Conservation (phyloP, 2,113 vertebrate genomes). For the Thamnophis sirtalis region DNA sequence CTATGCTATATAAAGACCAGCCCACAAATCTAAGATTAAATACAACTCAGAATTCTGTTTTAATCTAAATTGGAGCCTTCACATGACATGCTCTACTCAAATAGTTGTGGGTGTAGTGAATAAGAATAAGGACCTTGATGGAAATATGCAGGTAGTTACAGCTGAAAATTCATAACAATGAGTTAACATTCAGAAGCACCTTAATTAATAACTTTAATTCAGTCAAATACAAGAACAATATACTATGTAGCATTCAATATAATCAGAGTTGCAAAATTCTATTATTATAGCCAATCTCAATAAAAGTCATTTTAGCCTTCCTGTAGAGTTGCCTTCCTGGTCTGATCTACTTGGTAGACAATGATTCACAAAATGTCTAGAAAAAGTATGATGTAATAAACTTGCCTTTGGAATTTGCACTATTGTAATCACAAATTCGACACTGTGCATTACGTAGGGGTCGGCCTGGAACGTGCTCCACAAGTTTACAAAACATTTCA, state of each 20-base stretch:
- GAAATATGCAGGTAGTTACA: neutral
- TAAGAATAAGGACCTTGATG: neutral
- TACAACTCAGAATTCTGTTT: neutral
- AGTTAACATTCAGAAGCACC: neutral
- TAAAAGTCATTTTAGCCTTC: neutral
- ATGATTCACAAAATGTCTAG: neutral
- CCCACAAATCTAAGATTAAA: neutral
- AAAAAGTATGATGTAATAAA: neutral
- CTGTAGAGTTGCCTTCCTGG: neutral
- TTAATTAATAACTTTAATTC: neutral
- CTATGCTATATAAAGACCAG: neutral
- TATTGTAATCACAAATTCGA: slow-evolving; percentile 79
- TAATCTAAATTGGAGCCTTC: neutral
- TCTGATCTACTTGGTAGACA: neutral
- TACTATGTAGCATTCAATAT: neutral
- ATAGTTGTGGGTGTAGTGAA: neutral
- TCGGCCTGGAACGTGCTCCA: slow-evolving; percentile 88
- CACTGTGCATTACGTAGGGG: slow-evolving; percentile 86
- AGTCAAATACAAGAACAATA: neutral
- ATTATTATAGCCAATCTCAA: neutral
- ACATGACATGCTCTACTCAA: neutral
- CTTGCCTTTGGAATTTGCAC: slow-evolving; percentile 82
- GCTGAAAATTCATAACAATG: neutral
- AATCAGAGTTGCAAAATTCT: neutral
- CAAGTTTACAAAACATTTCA: slow-evolving; percentile 93